Evolutionary conservation across 2,113 vertebrate genomes (phyloP).

Genomic region (Candoia aspera): DNA sequence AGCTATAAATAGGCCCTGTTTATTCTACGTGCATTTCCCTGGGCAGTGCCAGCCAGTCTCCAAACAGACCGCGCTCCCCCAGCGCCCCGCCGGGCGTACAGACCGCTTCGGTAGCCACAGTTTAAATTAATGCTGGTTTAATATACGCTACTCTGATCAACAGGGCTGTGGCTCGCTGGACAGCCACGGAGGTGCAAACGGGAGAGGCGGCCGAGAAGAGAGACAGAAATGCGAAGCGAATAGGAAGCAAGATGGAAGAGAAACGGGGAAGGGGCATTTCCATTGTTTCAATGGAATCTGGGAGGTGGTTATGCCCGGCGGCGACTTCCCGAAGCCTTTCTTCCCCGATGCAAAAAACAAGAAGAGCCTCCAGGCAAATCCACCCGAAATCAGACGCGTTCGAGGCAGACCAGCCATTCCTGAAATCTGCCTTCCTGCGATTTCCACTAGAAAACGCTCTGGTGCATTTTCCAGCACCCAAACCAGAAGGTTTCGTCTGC

Average conservation of each 20-base stretch:
- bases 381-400: background rate
- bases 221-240: background rate
- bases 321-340: background rate
- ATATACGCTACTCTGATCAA: slow-evolving; percentile 1
- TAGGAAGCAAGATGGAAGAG: background rate
- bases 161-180: slow-evolving; percentile 23
- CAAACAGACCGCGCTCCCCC: slow-evolving; percentile 1
- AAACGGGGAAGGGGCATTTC: background rate
- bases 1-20: slow-evolving; percentile 37
- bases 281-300: background rate
- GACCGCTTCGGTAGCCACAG: background rate
- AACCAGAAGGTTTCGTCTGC: slow-evolving; percentile 4
- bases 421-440: background rate
- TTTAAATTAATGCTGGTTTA: background rate
- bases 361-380: accelerated
- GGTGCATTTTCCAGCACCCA: background rate
- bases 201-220: background rate
- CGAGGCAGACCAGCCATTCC: no score
- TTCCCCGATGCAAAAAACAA: background rate
- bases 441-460: slow-evolving; percentile 27
- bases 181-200: slow-evolving; percentile 16
- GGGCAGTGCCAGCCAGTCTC: background rate
- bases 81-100: accelerated
- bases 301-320: no score
- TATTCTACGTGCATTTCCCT: slow-evolving; percentile 17